Base-by-base conservation (phyloP, 2,797 vertebrate species). In the Nasua narica region DNA sequence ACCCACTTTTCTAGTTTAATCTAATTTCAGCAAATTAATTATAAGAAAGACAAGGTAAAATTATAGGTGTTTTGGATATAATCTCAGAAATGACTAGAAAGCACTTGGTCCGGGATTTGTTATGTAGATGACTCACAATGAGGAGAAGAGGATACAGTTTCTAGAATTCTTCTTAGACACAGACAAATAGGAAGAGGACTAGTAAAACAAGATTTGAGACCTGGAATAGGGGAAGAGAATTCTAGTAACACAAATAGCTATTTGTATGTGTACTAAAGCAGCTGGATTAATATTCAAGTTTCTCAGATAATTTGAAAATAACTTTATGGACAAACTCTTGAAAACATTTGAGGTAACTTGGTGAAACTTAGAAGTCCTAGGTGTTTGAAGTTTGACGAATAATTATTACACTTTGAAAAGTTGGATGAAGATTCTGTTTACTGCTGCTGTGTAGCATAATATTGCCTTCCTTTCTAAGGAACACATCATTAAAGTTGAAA, bases 401-500 rank as follows among this genome's bases (percentile, higher is more conserved):
- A 72, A 79, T 91, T 18, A 91, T 70, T 65, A 37, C 23, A 37
- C 62, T 89, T 92, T 32, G 35, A 60, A 84, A 94, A 88, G 87
- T 67, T 58, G 72, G 83, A 74, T 14, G 7, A 43, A 62, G 52
- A 37, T 69, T 46, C 76, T 87, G 82, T 76, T 78, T 91, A 23
- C 67, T 5, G 27, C 87, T 82, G 54, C 79, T 62, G 29, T 72
- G 74, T 56, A 62, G 62, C n/a, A 50, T 37, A 52, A n/a, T 9
- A 72, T 29, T 23, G 32, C 35, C 88, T 82, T 60, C 48, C 77
- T 94, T 69, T 46, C 54, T 67, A n/a, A 96, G 60, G 65, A 96
- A 40, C 62, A 91, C 67, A 52, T 95, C 78, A 15, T 88, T 93
- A 91, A 58, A 43, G 56, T 13, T 96, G 97, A 97, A 89, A 65